These are phyloP conservation scores for Alligator sinensis DNA, from an alignment of 2,113 vertebrate species.

Conservation along the genomic window DNA sequence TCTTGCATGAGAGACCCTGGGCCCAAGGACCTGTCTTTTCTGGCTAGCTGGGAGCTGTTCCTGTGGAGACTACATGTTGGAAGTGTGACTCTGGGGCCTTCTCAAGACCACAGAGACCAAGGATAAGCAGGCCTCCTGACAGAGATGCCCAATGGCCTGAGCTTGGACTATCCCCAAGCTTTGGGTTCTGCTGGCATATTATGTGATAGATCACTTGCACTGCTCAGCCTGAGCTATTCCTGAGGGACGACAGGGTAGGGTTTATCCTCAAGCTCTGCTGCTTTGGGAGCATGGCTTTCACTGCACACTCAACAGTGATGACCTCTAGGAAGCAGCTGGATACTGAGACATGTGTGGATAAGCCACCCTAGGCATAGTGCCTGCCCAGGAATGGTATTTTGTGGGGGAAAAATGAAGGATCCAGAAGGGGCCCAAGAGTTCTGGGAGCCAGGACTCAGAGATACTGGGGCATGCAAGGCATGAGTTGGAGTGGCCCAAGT, in stretches of 20 bases:
- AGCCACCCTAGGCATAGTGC: background rate
- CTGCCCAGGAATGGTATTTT: background rate
- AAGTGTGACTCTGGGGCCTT: background rate
- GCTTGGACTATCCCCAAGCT: background rate
- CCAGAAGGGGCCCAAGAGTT: background rate
- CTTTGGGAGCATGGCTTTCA: no score
- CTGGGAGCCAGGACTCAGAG: no score
- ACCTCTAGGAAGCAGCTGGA: no score
- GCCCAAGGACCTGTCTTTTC: background rate
- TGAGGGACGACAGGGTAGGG: background rate
- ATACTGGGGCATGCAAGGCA: no score
- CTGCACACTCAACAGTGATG: no score
- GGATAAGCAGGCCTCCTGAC: background rate
- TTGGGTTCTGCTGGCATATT: background rate
- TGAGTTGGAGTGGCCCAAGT: no score
- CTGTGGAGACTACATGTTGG: background rate
- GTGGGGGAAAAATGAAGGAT: background rate
- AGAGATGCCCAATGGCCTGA: background rate
- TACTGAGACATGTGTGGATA: no score
- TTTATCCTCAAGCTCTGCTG: no score
- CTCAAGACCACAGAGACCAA: background rate
- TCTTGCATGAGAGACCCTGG: background rate
- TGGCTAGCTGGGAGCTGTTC: background rate
- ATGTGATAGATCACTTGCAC: background rate
- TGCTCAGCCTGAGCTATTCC: background rate